Evolutionary conservation across 2,888 invertebrate genomes (phyloP).

Genomic region (Myopa testacea): DNA sequence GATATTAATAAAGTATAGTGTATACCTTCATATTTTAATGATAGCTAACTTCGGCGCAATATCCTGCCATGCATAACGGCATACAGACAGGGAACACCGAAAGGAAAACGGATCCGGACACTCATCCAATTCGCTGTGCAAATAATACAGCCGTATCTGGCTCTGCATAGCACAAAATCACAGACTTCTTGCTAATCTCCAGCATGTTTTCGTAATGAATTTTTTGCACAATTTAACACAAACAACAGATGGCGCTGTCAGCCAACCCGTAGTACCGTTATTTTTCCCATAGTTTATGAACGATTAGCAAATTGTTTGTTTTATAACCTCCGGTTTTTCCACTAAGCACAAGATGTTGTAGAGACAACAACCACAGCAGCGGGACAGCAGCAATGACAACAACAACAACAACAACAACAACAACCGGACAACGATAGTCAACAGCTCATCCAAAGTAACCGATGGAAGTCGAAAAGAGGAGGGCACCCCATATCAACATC

Average conservation of each 20-base stretch:
- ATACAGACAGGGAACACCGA: no score
- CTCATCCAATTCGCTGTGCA: no score
- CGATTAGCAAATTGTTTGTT: constrained; percentile 40
- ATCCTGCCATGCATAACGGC: no score
- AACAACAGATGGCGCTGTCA: constrained; percentile 30
- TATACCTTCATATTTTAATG: no score
- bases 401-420: background rate
- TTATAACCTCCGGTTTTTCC: constrained; percentile 38
- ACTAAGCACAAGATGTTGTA: constrained; percentile 12
- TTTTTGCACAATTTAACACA: constrained; percentile 37
- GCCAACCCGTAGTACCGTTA: constrained; percentile 5
- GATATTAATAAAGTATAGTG: no score
- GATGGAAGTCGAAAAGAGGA: background rate
- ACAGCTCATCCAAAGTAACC: constrained; percentile 9
- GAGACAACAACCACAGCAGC: background rate
- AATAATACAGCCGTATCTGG: no score
- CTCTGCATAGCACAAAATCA: background rate
- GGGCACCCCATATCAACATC: constrained; percentile 11
- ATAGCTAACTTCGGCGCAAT: no score
- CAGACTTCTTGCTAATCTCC: constrained; percentile 1
- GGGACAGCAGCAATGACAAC: constrained; percentile 1
- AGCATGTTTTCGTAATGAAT: constrained; percentile 32
- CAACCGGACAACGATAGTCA: background rate
- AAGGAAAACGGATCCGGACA: no score
- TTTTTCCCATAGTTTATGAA: constrained; percentile 24